phyloP scores from a whole-genome alignment of 1,140 invertebrate genomes.

The Drosophila setifemur region DNA sequence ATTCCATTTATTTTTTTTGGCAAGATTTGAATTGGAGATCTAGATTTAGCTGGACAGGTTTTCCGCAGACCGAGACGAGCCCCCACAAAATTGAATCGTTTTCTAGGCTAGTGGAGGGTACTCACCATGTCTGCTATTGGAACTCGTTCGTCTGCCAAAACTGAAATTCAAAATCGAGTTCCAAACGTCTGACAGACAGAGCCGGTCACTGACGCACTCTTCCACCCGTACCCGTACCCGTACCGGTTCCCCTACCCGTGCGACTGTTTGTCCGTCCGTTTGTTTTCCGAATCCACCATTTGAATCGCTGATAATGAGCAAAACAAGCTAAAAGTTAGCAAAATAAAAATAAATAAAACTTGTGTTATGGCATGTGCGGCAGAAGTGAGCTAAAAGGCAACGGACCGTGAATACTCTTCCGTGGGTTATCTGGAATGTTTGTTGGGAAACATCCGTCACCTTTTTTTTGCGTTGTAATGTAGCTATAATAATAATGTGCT shows the following conservation, averaged over 20 bases:
- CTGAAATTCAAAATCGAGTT: slow-evolving; percentile 18
- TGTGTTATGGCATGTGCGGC: slow-evolving; percentile 9
- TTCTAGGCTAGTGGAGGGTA: slow-evolving; percentile 5
- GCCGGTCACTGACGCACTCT: slow-evolving; percentile 22
- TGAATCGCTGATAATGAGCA: slow-evolving; percentile 52
- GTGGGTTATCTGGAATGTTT: background rate
- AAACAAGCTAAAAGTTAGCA: slow-evolving; percentile 38
- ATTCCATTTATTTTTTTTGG: background rate
- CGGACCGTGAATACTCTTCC: slow-evolving; percentile 22
- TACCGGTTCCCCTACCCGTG: background rate
- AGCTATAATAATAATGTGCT: too few relatives aligned
- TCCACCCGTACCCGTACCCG: background rate
- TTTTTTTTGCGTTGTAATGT: slow-evolving; percentile 4
- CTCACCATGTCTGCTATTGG: slow-evolving; percentile 3
- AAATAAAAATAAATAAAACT: slow-evolving; percentile 6
- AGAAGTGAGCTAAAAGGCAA: background rate
- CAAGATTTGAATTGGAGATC: too few relatives aligned
- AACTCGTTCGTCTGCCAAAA: background rate
- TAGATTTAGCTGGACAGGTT: slow-evolving; percentile 15
- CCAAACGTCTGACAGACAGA: slow-evolving; percentile 14
- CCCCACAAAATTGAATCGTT: slow-evolving; percentile 5
- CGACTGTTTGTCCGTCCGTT: background rate
- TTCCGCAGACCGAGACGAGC: slow-evolving; percentile 30
- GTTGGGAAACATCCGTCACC: too few relatives aligned
- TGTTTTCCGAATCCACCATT: slow-evolving; percentile 29